A percentile compares a stretch with the other conserved stretches of the same genome.
Evolutionary conservation across 2,797 vertebrate species (phyloP).

Genomic region (Hafferia zeledoni): DNA sequence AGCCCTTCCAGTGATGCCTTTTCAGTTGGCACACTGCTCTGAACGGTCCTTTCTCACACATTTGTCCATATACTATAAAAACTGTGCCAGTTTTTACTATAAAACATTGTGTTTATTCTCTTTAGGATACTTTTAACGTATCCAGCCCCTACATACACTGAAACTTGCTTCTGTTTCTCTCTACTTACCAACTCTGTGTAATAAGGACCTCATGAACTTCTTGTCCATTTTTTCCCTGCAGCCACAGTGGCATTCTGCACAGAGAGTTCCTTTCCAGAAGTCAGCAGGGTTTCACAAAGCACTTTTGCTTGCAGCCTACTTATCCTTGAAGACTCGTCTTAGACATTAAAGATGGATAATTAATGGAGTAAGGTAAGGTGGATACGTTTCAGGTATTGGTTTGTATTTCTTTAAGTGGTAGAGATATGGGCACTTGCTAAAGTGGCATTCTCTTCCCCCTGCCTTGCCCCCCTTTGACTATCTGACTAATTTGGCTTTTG

Average conservation of each 20-base stretch:
- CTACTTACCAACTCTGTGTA: background rate
- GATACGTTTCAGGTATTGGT: background rate
- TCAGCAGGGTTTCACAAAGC: background rate
- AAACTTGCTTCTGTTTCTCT: background rate
- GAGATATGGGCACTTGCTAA: background rate
- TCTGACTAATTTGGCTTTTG: background rate
- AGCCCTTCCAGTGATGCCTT: background rate
- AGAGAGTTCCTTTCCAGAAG: background rate
- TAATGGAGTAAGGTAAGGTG: background rate
- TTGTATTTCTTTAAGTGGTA: background rate
- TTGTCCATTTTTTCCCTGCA: background rate
- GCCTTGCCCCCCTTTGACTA: background rate
- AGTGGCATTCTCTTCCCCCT: background rate
- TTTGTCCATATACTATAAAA: background rate
- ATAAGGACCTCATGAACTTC: background rate
- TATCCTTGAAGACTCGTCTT: background rate
- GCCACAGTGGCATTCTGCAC: rapidly evolving
- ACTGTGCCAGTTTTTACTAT: background rate
- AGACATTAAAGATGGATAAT: background rate
- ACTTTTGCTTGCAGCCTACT: background rate
- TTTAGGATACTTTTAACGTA: background rate
- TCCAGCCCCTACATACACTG: background rate
- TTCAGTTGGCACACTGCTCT: background rate
- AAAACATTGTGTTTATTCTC: background rate
- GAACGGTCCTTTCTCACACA: background rate